Evolutionary conservation across 2,888 invertebrate genomes (phyloP), one percentile per base, ranked within the genome.

Genomic region (Tineola bisselliella): DNA sequence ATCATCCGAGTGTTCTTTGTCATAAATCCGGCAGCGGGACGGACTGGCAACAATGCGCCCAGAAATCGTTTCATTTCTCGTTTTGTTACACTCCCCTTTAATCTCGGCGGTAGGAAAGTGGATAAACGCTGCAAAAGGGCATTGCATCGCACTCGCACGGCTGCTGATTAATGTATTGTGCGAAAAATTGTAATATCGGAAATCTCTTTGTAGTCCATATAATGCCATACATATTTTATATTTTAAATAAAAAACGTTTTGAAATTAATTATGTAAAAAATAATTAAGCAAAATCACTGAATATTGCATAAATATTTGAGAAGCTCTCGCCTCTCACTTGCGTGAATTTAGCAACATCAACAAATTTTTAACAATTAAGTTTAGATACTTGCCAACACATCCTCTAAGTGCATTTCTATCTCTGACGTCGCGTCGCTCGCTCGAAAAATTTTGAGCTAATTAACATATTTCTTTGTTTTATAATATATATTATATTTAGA

Each of bases 31-130:
- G 81, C 83, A 80, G 81, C 84, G 83, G 82, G 76, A 30, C 79
- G 73, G 79, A 76, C 77, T 71, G 75, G 82, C 79, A 80, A 87
- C 86, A 87, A 86, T 87, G 79, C 84, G 81, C 79, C 76, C 82
- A 81, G 82, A 84, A 86, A 86, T 86, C 83, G 86, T 84, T 86
- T 77, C 84, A 86, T 86, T 86, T 84, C 86, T 84, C 86, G 84
- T 86, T 87, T 87, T 87, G 86, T 81, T 86, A 83, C 80, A 76
- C 78, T 81, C 83, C 83, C 82, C 84, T 86, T 84, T 86, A 87
- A 86, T 86, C 86, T 84, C 79, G 84, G 80, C 84, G 84, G 81
- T 84, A 84, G 77, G 79, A 86, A 87, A 86, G 83, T 86, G 81
- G 83, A 86, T 86, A 82, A 84, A 75, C 77, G 77, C 76, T 82